These are phyloP conservation scores for Paralvinella palmiformis DNA, from an alignment of 1,140 invertebrate species.

Conservation along the genomic window DNA sequence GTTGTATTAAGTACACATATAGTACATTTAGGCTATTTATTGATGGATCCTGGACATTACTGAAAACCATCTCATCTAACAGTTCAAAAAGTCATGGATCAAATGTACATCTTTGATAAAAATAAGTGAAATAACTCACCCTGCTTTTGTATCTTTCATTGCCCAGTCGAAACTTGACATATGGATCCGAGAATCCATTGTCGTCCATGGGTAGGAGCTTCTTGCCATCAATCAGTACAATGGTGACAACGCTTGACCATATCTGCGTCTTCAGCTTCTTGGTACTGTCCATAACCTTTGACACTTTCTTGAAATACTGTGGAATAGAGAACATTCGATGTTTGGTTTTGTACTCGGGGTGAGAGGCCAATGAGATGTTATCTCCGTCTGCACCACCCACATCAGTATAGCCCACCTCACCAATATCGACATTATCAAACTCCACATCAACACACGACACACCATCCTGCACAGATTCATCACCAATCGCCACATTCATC, in stretches of 20 bases:
- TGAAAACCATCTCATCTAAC: not conserved
- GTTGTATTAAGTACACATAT: too few species aligned
- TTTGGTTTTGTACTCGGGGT: too few species aligned
- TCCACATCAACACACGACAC: too few species aligned
- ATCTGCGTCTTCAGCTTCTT: constrained; percentile 53
- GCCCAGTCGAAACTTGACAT: constrained; percentile 94
- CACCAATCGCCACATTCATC: too few species aligned
- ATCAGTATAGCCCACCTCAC: too few species aligned
- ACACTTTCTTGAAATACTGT: constrained; percentile 1
- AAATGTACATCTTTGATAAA: not conserved
- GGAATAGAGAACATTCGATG: too few species aligned
- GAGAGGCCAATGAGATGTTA: too few species aligned
- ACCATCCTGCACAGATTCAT: too few species aligned
- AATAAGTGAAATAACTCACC: constrained; percentile 52
- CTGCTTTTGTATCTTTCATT: constrained; percentile 98
- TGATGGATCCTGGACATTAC: not conserved
- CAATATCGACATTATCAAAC: too few species aligned
- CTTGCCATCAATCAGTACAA: constrained; percentile 90
- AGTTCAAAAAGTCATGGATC: not conserved
- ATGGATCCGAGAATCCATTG: constrained; percentile 87
- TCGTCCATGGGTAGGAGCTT: constrained; percentile 80
- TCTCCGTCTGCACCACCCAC: too few species aligned
- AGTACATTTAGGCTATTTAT: not conserved
- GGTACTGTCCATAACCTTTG: constrained; percentile 12
- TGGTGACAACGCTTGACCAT: constrained; percentile 80